phyloP scores from a whole-genome alignment of 2,113 vertebrate genomes.

The Neopipo cinnamomea region DNA sequence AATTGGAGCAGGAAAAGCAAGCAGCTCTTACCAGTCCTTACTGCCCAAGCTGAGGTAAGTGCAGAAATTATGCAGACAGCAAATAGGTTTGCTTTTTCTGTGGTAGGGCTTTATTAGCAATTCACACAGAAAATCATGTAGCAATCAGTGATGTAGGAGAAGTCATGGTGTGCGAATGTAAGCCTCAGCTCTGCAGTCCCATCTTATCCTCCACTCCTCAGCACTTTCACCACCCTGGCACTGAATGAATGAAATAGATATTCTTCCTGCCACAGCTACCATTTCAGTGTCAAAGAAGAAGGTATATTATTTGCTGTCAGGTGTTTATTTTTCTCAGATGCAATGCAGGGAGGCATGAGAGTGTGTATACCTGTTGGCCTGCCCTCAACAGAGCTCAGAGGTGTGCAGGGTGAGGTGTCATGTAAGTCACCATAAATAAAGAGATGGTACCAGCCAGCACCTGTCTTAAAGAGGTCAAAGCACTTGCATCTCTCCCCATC shows the following conservation, averaged over 20 bases:
- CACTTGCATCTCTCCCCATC: neutral
- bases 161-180: neutral
- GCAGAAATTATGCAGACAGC: neutral
- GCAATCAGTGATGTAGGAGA: neutral
- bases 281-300: neutral
- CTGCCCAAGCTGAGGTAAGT: neutral
- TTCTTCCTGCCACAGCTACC: neutral
- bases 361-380: neutral
- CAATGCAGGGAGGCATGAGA: neutral
- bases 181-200: neutral
- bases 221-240: neutral
- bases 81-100: neutral
- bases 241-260: neutral
- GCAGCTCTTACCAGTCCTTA: neutral
- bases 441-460: neutral
- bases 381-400: neutral
- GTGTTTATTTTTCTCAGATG: neutral
- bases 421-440: neutral
- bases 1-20: constrained; percentile 25
- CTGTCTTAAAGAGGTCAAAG: neutral
- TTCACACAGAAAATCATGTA: neutral
- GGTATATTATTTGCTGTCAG: neutral
- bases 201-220: neutral
- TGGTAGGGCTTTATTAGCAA: neutral
- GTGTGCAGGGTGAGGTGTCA: neutral